Evolutionary conservation across 1,140 invertebrate species (phyloP), one percentile per base, ranked within the genome.

Genomic region (Dreissena rostriformis): DNA sequence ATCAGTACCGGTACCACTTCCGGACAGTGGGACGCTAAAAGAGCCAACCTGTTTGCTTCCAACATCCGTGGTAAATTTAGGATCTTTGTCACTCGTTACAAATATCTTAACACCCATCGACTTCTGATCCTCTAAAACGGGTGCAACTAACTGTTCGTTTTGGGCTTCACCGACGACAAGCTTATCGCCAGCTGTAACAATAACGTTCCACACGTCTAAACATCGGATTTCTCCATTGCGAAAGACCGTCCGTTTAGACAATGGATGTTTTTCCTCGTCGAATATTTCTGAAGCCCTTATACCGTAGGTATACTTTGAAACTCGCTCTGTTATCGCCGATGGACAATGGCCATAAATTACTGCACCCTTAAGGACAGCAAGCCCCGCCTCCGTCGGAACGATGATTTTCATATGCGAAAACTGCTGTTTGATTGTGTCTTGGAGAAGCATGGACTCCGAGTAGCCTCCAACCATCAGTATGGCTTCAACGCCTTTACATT

Each of bases 381-480:
- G 28, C 53, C 55, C 51, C 12, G 73, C 73, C 11, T 55, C 51
- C 6, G 14, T 2, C 6, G 73, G 73, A 7, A 24, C 55, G 52
- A 75, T 4, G 12, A 75, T 52, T 61, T 52, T 75, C 28, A 61
- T 15, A 19, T 19, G 12, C 14, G 51, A 8, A 61, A 75, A 75
- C 15, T 61, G 15, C 22, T 75, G 39, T 75, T 52, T 55, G 12
- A 75, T 28, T 19, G 73, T 53, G 11, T 29, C 19, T 14, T 52
- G 19, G n/a, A 75, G n/a, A 12, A 75, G 19, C 5, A 19, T n/a
- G 17, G 73, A 75, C 24, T 75, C 73, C 12, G 73, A 75, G 22
- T 57, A 75, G 12, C 73, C 73, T 12, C 73, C 73, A 63, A 75
- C 73, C 24, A 75, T 29, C 29, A 75, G 26, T 19, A 75, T 75